These are phyloP conservation scores for Apamea monoglypha DNA, from an alignment of 2,888 invertebrate genomes.

Conservation along the genomic window DNA sequence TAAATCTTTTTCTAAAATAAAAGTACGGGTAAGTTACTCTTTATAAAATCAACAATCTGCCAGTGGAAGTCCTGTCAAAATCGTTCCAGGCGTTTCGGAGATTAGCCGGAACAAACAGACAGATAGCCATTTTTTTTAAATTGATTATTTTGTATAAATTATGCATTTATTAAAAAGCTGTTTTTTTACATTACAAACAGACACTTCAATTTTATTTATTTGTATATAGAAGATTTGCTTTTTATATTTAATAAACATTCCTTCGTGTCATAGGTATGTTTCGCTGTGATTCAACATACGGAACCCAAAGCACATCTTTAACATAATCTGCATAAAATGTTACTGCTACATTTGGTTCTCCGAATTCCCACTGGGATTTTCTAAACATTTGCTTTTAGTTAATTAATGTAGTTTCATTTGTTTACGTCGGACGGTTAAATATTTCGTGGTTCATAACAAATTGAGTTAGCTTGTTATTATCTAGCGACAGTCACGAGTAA, in stretches of 20 bases:
- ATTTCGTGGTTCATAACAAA: conserved; percentile 77
- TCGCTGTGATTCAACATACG: conserved; percentile 29
- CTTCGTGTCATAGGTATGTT: conserved; percentile 13
- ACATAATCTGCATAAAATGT: conserved; percentile 61
- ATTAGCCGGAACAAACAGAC: background rate
- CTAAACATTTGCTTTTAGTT: conserved; percentile 73
- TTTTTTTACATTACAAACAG: background rate
- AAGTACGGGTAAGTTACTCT: background rate
- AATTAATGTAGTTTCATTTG: conserved; percentile 80
- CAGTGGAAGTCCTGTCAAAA: background rate
- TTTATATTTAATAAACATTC: conserved; percentile 29
- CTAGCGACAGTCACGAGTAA: conserved; percentile 74
- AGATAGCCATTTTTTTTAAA: background rate
- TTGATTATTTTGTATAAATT: background rate
- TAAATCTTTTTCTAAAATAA: background rate
- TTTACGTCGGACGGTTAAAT: conserved; percentile 77
- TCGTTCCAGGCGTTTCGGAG: background rate
- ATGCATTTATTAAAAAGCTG: background rate
- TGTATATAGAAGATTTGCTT: conserved; percentile 8
- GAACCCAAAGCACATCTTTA: conserved; percentile 55
- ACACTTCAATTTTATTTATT: background rate
- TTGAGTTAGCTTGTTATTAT: conserved; percentile 76
- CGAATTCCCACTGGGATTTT: conserved; percentile 71
- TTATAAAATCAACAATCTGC: background rate
- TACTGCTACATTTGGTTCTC: conserved; percentile 53